These are phyloP conservation scores for Aphidius gifuensis DNA, from an alignment of 1,140 invertebrate genomes.

Conservation along the genomic window DNA sequence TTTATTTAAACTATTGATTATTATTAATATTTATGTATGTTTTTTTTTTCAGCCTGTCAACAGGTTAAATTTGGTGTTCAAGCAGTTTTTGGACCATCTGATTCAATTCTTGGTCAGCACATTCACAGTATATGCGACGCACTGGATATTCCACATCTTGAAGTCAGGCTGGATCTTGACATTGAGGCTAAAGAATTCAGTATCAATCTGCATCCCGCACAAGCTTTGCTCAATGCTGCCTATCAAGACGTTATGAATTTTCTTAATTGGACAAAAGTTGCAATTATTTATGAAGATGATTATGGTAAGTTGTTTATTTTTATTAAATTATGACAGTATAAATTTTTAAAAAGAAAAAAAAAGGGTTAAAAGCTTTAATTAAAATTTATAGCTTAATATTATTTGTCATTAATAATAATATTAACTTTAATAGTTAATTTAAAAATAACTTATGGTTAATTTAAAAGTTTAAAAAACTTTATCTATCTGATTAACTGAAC, in stretches of 20 bases:
- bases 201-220: conserved; percentile 69
- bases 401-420: not conserved
- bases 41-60: conserved; percentile 59
- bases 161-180: conserved; percentile 62
- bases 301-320: conserved; percentile 56
- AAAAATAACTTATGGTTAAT: too few species aligned
- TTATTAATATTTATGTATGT: too few species aligned
- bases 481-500: not conserved
- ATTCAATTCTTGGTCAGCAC: conserved; percentile 63
- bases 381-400: not conserved
- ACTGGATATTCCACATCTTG: conserved; percentile 69
- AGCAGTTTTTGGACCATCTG: conserved; percentile 66
- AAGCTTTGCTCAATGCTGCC: conserved; percentile 63
- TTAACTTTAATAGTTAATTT: not conserved
- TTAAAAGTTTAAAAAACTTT: too few species aligned
- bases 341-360: too few species aligned
- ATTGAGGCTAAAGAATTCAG: conserved; percentile 60
- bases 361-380: not conserved
- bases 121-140: conserved; percentile 70
- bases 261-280: conserved; percentile 71
- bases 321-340: too few species aligned
- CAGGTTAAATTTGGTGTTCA: conserved; percentile 63
- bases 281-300: conserved; percentile 71
- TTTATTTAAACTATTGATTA: too few species aligned
- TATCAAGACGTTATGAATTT: conserved; percentile 67